Conservation (phyloP, 2,113 vertebrate species). For the Eurypyga helias region DNA sequence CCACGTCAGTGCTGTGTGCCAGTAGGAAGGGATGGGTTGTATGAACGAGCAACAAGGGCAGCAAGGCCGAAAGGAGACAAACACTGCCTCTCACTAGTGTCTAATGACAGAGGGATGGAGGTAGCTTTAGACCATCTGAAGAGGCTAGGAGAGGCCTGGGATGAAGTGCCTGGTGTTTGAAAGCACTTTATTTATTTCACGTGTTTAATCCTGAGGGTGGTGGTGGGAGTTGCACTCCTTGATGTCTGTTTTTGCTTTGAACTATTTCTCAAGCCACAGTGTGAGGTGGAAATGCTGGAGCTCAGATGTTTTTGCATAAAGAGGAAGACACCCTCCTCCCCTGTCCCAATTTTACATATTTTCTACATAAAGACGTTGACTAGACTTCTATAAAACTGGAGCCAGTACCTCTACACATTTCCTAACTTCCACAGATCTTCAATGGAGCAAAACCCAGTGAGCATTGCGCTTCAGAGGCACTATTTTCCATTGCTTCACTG, state of each 20-base stretch:
- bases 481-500: neutral
- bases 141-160: neutral
- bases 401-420: neutral
- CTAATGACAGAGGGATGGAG: neutral
- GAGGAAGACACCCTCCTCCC: neutral
- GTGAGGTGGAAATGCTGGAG: neutral
- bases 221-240: neutral
- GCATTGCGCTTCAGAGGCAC: neutral
- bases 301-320: neutral
- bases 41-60: neutral
- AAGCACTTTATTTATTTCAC: neutral
- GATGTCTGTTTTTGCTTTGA: neutral
- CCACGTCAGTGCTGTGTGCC: neutral
- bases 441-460: neutral
- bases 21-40: neutral
- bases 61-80: neutral
- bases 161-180: neutral
- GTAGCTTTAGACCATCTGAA: neutral
- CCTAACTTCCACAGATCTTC: neutral
- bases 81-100: neutral
- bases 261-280: neutral
- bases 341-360: neutral
- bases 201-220: neutral
- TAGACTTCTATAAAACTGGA: neutral
- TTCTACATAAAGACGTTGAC: neutral